Evolutionary conservation across 2,888 invertebrate species (phyloP).

Genomic region (Shargacucullia verbasci): DNA sequence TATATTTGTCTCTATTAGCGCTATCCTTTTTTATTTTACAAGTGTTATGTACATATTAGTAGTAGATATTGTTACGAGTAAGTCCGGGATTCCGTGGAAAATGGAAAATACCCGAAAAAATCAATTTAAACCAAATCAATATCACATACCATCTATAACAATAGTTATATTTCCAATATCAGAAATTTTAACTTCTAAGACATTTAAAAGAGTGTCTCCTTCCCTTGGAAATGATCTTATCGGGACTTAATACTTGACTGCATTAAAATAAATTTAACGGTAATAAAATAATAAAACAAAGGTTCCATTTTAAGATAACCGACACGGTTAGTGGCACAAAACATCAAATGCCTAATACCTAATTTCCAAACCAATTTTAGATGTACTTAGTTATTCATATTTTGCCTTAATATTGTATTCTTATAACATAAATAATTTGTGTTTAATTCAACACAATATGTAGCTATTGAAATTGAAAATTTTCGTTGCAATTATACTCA

Average conservation of each 20-base stretch:
- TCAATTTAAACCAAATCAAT: constrained; percentile 60
- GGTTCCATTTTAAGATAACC: too few relatives aligned
- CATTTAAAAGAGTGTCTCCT: constrained; percentile 8
- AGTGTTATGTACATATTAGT: constrained; percentile 84
- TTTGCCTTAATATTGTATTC: constrained; percentile 37
- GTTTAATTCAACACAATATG: constrained; percentile 16
- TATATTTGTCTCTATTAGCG: constrained; percentile 58
- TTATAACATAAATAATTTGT: constrained; percentile 21
- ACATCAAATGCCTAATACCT: too few relatives aligned
- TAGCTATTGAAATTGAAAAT: constrained; percentile 18
- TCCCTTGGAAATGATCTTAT: constrained; percentile 18
- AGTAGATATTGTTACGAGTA: constrained; percentile 72
- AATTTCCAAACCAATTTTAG: constrained; percentile 13
- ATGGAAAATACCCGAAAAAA: constrained; percentile 43
- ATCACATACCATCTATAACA: constrained; percentile 45
- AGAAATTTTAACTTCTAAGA: constrained; percentile 18
- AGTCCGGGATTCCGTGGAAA: constrained; percentile 52
- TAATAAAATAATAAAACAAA: too few relatives aligned
- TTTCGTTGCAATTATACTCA: constrained; percentile 51
- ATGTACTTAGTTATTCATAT: constrained; percentile 20
- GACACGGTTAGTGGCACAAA: too few relatives aligned
- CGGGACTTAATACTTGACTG: constrained; percentile 17
- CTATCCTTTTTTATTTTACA: constrained; percentile 57
- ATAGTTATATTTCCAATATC: constrained; percentile 29
- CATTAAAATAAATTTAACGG: constrained; percentile 1